Evolutionary conservation across 2,797 vertebrate genomes (phyloP), one percentile per base, ranked within the genome.

Genomic region (Anisognathus igniventris): DNA sequence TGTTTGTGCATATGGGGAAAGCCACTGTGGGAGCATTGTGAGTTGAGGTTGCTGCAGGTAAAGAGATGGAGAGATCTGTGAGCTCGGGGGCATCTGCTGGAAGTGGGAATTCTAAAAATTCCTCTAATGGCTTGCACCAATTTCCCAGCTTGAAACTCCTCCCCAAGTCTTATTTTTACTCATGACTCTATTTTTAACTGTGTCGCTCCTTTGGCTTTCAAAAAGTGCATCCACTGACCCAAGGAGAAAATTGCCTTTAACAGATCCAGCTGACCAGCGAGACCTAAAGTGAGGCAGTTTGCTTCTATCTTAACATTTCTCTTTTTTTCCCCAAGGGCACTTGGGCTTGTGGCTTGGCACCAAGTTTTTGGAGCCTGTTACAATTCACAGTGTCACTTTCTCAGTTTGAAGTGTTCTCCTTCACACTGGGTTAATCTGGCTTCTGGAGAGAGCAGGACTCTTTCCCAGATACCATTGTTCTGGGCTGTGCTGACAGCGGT

Each of bases 381-480:
- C 23, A 58, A 7, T 90, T 75, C 64, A 61, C 56, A 27, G 73
- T 75, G 72, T 56, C 0, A 0, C 58, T 78, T 92, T 86, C 88
- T 64, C 40, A 31, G 58, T 81, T 76, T 57, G 83, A 88, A 86
- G 62, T 51, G 65, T 90, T 93, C 74, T 67, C 64, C 70, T 88
- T 56, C 78, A 44, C 25, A 2, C 5, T 33, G 77, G 56, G 76
- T 86, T 94, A 88, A 94, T 95, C 62, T 92, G 2, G 57, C 44
- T 70, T 71, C 54, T 90, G 86, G 65, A 48, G 66, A 61, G 65
- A 76, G 73, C 62, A 58, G 76, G 80, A 12, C 44, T 81, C 58
- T 58, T 73, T 86, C 79, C 62, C 90, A 84, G 83, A 93, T 94
- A 84, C 70, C 62, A 61, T 96, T 90, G 88, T 85, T 87, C 92